Conservation (phyloP, 2,113 vertebrate species). For the Turdus rufiventris region DNA sequence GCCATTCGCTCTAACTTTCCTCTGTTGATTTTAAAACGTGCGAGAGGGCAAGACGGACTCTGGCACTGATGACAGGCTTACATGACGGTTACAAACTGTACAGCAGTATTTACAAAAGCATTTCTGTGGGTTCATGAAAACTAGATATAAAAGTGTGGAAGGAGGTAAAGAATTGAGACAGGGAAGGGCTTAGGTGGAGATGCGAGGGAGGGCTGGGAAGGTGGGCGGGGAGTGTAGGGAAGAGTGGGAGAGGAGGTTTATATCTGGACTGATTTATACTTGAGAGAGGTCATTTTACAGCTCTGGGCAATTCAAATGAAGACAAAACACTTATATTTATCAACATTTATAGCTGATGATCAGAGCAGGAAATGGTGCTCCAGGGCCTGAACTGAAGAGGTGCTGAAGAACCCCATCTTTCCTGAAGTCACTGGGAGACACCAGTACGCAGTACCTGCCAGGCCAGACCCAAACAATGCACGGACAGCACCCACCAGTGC, state of each 20-base stretch:
- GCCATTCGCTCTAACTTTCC: slow-evolving; percentile 59
- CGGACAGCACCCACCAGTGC: neutral
- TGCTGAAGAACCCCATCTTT: slow-evolving; percentile 34
- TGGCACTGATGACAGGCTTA: slow-evolving; percentile 89
- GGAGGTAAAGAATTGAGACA: slow-evolving; percentile 18
- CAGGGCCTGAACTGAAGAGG: slow-evolving; percentile 38
- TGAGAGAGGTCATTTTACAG: slow-evolving; percentile 48
- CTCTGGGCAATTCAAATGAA: slow-evolving; percentile 55
- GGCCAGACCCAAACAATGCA: neutral
- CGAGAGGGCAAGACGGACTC: slow-evolving; percentile 91
- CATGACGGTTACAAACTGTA: slow-evolving; percentile 95
- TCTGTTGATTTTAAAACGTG: slow-evolving; percentile 85
- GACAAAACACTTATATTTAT: slow-evolving; percentile 59
- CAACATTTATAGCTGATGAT: slow-evolving; percentile 61
- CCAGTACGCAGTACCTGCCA: neutral
- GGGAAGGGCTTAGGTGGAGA: neutral
- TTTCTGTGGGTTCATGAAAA: slow-evolving; percentile 73
- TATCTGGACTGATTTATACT: slow-evolving; percentile 17
- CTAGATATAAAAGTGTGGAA: slow-evolving; percentile 64
- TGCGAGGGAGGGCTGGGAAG: neutral
- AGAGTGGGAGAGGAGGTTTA: slow-evolving; percentile 30
- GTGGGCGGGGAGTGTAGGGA: neutral
- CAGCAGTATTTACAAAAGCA: slow-evolving; percentile 78
- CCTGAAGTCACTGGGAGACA: slow-evolving; percentile 29
- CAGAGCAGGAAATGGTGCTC: slow-evolving; percentile 44